These are phyloP conservation scores for Datnioides undecimradiatus DNA, from an alignment of 2,113 vertebrate species.

Conservation along the genomic window DNA sequence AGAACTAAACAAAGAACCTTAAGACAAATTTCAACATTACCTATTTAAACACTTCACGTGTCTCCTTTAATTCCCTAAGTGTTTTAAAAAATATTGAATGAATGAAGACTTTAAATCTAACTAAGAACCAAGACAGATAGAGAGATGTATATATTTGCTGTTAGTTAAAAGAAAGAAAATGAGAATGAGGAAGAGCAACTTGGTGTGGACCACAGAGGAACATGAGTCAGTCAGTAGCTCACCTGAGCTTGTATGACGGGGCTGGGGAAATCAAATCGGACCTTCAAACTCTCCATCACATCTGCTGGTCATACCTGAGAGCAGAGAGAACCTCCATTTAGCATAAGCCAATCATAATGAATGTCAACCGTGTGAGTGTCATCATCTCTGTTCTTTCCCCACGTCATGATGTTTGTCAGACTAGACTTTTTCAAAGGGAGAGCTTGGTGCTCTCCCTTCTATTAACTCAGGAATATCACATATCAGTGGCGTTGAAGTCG, in stretches of 20 bases:
- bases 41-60: no score
- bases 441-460: no score
- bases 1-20: no score
- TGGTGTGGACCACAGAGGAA: no score
- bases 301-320: constrained; percentile 60
- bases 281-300: constrained; percentile 90
- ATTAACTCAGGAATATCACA: constrained; percentile 33
- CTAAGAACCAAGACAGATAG: no score
- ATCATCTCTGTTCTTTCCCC: background rate
- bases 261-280: constrained; percentile 92
- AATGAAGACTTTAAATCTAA: no score
- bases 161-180: no score
- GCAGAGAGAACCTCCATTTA: background rate
- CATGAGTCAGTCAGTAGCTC: constrained; percentile 52
- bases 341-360: background rate
- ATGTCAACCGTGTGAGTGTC: background rate
- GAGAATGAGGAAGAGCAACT: no score
- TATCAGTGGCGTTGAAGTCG: constrained; percentile 8
- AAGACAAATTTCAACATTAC: no score
- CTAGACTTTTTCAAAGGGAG: background rate
- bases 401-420: background rate
- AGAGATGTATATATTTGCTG: no score
- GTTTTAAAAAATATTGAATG: no score
- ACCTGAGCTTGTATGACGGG: constrained; percentile 93
- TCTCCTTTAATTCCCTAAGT: no score